Percentiles rank a stretch among this genome's conserved stretches.
These are phyloP conservation scores for Dicranocentrus wangi DNA, from an alignment of 2,888 invertebrate species.

Conservation along the genomic window DNA sequence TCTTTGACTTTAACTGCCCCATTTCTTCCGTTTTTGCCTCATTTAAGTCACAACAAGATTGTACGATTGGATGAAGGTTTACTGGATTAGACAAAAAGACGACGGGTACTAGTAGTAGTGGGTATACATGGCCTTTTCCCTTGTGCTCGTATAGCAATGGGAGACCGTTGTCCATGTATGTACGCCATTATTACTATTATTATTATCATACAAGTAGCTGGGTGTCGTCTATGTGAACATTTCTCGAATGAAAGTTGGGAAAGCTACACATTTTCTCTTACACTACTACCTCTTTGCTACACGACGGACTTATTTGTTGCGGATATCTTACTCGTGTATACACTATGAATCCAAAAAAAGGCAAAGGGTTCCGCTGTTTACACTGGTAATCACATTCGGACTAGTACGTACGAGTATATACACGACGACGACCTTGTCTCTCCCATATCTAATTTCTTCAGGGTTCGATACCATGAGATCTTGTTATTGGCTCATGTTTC, in stretches of 20 bases:
- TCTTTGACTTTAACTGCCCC: conserved; percentile 59
- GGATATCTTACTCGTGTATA: no score
- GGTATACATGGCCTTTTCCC: neutral
- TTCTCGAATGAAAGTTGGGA: conserved; percentile 53
- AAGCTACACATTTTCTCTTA: conserved; percentile 38
- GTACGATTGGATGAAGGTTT: conserved; percentile 59
- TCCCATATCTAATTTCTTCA: conserved; percentile 28
- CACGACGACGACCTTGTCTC: conserved; percentile 18
- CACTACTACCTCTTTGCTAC: neutral
- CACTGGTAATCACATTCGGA: conserved; percentile 20
- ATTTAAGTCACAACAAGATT: conserved; percentile 61
- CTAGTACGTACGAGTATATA: no score
- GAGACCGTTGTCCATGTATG: neutral
- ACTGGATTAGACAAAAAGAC: conserved; percentile 53
- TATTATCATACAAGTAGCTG: conserved; percentile 54
- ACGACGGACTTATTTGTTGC: conserved; percentile 11
- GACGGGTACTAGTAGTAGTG: neutral
- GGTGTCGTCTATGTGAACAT: conserved; percentile 45
- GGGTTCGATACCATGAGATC: conserved; percentile 14
- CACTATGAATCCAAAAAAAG: no score
- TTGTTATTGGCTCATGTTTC: conserved; percentile 39
- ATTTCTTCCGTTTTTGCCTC: conserved; percentile 63
- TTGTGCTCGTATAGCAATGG: no score
- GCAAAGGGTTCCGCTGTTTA: conserved; percentile 1
- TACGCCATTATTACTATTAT: conserved; percentile 38